Evolutionary conservation across 2,113 vertebrate species (phyloP).

Genomic region (Apodemus speciosus): DNA sequence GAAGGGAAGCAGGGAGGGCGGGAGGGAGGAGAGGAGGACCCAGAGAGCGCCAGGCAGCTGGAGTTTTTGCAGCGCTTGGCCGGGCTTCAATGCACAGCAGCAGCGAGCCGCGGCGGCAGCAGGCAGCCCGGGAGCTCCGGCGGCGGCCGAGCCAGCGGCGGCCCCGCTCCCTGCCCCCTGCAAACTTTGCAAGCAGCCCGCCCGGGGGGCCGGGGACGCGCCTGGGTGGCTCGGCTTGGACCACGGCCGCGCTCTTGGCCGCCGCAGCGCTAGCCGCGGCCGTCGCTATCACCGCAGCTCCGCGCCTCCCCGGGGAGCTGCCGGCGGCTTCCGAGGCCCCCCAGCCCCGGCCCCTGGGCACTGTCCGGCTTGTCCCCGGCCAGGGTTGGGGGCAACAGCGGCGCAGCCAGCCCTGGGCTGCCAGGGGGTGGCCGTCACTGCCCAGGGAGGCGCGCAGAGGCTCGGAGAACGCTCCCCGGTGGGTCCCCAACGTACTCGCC

Average conservation of each 20-base stretch:
- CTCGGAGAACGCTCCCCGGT: constrained; percentile 69
- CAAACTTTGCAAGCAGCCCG: constrained; percentile 76
- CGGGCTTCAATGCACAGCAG: constrained; percentile 82
- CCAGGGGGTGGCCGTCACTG: constrained; percentile 23
- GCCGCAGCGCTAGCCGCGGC: constrained; percentile 52
- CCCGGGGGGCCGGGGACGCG: constrained; percentile 71
- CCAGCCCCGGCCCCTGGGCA: constrained; percentile 62
- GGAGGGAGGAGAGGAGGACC: constrained; percentile 76
- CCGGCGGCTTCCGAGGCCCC: constrained; percentile 60
- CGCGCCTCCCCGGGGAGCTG: constrained; percentile 72
- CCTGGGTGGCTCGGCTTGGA: constrained; percentile 64
- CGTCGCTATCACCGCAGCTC: constrained; percentile 52
- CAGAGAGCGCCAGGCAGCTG: constrained; percentile 80
- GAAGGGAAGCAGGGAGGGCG: constrained; percentile 55
- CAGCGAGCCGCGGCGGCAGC: constrained; percentile 80
- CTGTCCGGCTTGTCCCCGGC: constrained; percentile 29
- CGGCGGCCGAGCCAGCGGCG: constrained; percentile 77
- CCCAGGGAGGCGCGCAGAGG: constrained; percentile 39
- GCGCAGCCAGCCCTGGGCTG: background rate
- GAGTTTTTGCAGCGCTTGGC: constrained; percentile 82
- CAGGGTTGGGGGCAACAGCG: constrained; percentile 39
- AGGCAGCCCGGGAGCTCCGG: constrained; percentile 79
- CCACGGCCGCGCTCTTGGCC: constrained; percentile 52
- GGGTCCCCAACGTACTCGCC: constrained; percentile 66
- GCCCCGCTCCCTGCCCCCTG: constrained; percentile 77